Base-by-base conservation (phyloP, 2,888 invertebrate genomes). In the Agrotis exclamationis region DNA sequence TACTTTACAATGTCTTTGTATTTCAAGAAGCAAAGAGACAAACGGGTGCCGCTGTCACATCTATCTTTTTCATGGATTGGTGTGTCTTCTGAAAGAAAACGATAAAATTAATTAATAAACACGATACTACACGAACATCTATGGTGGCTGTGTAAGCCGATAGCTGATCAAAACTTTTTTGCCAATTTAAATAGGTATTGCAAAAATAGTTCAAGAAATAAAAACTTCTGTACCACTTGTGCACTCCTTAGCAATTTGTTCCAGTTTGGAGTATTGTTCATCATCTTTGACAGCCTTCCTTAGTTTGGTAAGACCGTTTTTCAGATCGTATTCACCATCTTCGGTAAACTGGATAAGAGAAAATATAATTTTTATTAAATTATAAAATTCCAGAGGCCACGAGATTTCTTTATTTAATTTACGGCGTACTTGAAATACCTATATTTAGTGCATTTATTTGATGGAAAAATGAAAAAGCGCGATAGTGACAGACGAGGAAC, bases 291-390 rank as follows among this genome's bases (percentile, higher is more conserved):
- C 48, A 33, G 33, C 7, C 33, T 59, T 13, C 20, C 48, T 70
- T 3, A 78, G 20, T 20, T 60, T 24, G 4, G 18, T n/a, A 24
- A 78, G 9, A 3, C 71, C 74, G 0, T 33, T 24, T 1, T 54
- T 44, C 28, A 59, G 18, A 22, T 78, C 74, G 44, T 70, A 78
- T 33, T 78, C 24, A 6, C 79, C 74, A 48, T 60, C 54, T 3
- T 54, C 9, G 22, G 59, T 33, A 20, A 70, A 33, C 74, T 74
- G 58, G 50, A 50, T 13, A 22, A 47, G 5, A 6, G 22, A 44
- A 28, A 20, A 18, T 7, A 39, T 44, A 16, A 16, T 44, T 62
- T 14, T 18, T 9, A 39, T 39, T 39, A 2, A 2, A 39, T 39
- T 39, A 39, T 1, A 39, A 39, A 39, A 39, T 39, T 39, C 9